Evolutionary conservation across 2,113 vertebrate species (phyloP).

Genomic region (Cichladusa arquata): DNA sequence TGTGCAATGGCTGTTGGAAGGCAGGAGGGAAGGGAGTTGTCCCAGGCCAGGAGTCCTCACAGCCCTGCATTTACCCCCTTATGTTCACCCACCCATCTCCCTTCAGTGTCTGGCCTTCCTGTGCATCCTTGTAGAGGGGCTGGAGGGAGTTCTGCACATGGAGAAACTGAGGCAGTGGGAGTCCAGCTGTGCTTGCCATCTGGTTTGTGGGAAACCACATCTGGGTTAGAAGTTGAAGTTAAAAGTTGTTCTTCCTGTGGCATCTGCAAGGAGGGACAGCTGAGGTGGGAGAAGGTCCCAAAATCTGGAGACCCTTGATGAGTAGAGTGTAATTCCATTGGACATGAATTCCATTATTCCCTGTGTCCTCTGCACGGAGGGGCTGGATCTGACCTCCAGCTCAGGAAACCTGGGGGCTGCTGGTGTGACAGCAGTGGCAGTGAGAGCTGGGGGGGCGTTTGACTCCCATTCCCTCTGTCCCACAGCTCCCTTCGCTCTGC

Average conservation of each 20-base stretch:
- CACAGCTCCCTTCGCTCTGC: neutral
- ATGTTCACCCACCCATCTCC: neutral
- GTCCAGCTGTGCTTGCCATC: neutral
- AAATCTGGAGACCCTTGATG: neutral
- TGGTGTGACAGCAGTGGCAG: neutral
- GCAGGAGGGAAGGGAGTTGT: neutral
- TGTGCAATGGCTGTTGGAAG: neutral
- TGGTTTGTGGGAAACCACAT: neutral
- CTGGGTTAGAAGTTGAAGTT: neutral
- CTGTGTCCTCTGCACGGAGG: neutral
- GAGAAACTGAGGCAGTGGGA: neutral
- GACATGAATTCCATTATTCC: neutral
- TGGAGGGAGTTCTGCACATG: neutral
- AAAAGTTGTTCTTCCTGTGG: neutral
- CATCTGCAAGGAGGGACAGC: neutral
- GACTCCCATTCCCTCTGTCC: neutral
- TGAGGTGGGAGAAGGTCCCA: neutral
- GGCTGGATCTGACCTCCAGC: accelerated
- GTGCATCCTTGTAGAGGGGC: neutral
- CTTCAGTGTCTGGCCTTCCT: neutral
- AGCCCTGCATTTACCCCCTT: neutral
- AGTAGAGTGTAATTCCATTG: accelerated
- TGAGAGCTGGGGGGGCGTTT: accelerated
- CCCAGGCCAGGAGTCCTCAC: neutral
- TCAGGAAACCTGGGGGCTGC: neutral